These are phyloP conservation scores for Argyresthia goedartella DNA, from an alignment of 2,888 invertebrate genomes.

Conservation along the genomic window DNA sequence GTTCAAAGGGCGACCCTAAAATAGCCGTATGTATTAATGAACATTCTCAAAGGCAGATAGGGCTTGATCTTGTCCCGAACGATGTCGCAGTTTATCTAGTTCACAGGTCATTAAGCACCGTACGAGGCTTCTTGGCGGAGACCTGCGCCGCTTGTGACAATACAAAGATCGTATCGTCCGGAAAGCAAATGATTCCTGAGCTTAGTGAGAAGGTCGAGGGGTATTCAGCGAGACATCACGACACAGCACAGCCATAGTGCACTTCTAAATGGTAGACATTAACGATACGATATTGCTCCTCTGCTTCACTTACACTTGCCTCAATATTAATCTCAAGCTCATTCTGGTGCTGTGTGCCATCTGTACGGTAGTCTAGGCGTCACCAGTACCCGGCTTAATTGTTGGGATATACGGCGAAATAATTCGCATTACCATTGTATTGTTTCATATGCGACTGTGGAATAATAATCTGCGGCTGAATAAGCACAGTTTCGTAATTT, in stretches of 20 bases:
- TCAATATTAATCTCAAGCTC: slow-evolving; percentile 56
- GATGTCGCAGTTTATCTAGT: slow-evolving; percentile 66
- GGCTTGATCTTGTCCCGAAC: slow-evolving; percentile 50
- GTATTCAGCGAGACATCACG: slow-evolving; percentile 18
- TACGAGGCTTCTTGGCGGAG: slow-evolving; percentile 43
- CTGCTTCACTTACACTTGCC: slow-evolving; percentile 53
- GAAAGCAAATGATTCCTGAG: slow-evolving; percentile 53
- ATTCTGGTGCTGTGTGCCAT: slow-evolving; percentile 34
- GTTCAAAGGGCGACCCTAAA: too few species aligned
- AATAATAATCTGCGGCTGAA: too few species aligned
- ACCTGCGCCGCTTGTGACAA: slow-evolving; percentile 64
- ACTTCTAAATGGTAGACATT: slow-evolving; percentile 59
- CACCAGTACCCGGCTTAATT: neutral
- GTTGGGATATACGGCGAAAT: neutral
- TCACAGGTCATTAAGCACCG: slow-evolving; percentile 69
- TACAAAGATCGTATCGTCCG: slow-evolving; percentile 40
- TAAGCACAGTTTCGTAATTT: too few species aligned
- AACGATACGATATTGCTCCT: slow-evolving; percentile 62
- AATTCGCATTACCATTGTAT: too few species aligned
- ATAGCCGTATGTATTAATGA: neutral
- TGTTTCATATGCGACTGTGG: too few species aligned
- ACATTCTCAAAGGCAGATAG: slow-evolving; percentile 32
- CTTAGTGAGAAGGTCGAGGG: slow-evolving; percentile 27
- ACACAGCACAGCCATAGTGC: slow-evolving; percentile 49
- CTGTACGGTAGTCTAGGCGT: neutral